Percentiles rank a stretch among this genome's conserved stretches.
These are phyloP conservation scores for Eutolmus rufibarbis DNA, from an alignment of 2,888 invertebrate species.

Conservation along the genomic window DNA sequence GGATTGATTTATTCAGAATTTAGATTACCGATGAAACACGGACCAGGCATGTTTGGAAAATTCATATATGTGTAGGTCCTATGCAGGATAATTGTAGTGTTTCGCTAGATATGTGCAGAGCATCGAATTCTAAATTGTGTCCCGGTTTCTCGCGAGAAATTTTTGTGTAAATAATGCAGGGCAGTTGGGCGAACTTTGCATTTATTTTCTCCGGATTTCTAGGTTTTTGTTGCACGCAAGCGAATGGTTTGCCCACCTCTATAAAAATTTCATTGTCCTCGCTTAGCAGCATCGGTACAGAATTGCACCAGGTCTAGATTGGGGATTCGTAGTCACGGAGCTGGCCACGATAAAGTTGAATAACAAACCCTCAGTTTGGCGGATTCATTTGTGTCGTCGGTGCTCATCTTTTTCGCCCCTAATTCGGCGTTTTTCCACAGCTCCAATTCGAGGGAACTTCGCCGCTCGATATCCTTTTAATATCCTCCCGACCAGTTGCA, in stretches of 20 bases:
- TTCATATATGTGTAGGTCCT: background rate
- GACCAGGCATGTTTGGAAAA: background rate
- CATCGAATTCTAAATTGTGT: background rate
- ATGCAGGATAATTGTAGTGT: background rate
- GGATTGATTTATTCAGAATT: background rate
- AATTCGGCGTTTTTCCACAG: conserved; percentile 4
- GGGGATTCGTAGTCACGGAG: background rate
- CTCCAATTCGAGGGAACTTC: background rate
- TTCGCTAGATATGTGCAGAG: background rate
- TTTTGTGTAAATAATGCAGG: background rate
- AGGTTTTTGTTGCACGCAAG: background rate
- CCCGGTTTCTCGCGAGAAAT: background rate
- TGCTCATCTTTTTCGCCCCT: conserved; percentile 6
- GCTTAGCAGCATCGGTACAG: background rate
- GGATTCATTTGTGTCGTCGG: conserved; percentile 8
- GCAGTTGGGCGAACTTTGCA: background rate
- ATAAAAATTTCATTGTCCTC: background rate
- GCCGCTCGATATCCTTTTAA: conserved; percentile 13
- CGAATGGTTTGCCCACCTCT: background rate
- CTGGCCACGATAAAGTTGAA: background rate
- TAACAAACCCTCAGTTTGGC: conserved; percentile 2
- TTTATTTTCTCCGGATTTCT: background rate
- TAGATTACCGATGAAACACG: background rate
- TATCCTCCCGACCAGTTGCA: conserved; percentile 20
- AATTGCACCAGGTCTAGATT: background rate